phyloP scores from a whole-genome alignment of 2,888 invertebrate genomes.

The Synanthedon vespiformis region DNA sequence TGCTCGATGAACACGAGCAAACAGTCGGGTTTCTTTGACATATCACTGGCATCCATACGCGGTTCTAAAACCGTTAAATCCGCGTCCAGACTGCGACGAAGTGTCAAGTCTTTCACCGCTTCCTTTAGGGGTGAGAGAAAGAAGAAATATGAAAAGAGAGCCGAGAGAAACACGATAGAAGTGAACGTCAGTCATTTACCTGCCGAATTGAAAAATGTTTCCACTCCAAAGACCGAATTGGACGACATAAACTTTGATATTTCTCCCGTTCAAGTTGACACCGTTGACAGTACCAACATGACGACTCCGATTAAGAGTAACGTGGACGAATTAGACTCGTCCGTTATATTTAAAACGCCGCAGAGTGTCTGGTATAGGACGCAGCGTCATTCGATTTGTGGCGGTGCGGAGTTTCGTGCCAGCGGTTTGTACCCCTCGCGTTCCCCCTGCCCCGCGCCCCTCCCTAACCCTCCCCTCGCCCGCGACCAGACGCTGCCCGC shows the following conservation, averaged over 20 bases:
- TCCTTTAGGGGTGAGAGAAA: constrained; percentile 64
- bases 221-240: constrained; percentile 45
- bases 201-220: constrained; percentile 38
- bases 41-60: constrained; percentile 56
- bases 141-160: constrained; percentile 61
- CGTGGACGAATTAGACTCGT: constrained; percentile 52
- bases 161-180: constrained; percentile 52
- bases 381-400: constrained; percentile 51
- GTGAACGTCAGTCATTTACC: constrained; percentile 49
- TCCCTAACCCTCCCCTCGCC: constrained; percentile 22
- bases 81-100: constrained; percentile 56
- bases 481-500: constrained; percentile 45
- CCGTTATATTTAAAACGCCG: constrained; percentile 54
- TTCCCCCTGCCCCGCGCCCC: constrained; percentile 7
- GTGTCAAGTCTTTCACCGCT: constrained; percentile 66
- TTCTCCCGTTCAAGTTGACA: constrained; percentile 60
- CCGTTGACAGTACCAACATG: constrained; percentile 51
- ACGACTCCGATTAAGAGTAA: constrained; percentile 29
- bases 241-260: constrained; percentile 53
- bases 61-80: constrained; percentile 61
- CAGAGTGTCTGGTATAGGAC: constrained; percentile 47
- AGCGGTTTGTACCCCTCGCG: constrained; percentile 9
- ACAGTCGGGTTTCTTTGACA: constrained; percentile 63
- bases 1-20: constrained; percentile 62
- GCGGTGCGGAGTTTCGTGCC: constrained; percentile 26